These are phyloP conservation scores for Caenorhabditis plicata DNA, from an alignment of 2,888 invertebrate species.

Conservation along the genomic window DNA sequence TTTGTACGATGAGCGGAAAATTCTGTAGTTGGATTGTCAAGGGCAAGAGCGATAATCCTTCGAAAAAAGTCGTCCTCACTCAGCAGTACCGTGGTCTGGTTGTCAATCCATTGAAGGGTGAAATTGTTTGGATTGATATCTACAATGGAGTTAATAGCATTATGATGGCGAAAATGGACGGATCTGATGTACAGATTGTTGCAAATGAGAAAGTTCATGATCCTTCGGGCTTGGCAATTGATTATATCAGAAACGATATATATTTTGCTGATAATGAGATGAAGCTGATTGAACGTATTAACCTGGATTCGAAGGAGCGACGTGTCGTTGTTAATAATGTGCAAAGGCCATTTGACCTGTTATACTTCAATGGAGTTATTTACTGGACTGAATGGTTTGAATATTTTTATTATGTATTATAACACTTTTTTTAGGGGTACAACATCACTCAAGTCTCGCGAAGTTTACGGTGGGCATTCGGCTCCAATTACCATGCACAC, in stretches of 20 bases:
- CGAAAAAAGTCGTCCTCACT: too few species aligned
- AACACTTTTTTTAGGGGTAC: constrained; percentile 28
- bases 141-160: constrained; percentile 77
- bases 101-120: constrained; percentile 31
- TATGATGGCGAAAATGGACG: constrained; percentile 92
- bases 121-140: constrained; percentile 40
- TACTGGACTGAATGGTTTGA: constrained; percentile 43
- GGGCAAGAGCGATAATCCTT: too few species aligned
- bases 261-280: constrained; percentile 44
- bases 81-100: constrained; percentile 27
- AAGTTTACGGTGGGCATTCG: constrained; percentile 39
- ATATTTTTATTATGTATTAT: background rate
- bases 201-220: constrained; percentile 40
- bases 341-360: constrained; percentile 3
- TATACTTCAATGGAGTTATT: constrained; percentile 34
- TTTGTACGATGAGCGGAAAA: constrained; percentile 32
- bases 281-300: constrained; percentile 45
- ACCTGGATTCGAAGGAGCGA: constrained; percentile 33
- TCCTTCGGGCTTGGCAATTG: constrained; percentile 44
- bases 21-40: constrained; percentile 34
- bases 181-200: constrained; percentile 73
- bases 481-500: constrained; percentile 33
- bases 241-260: constrained; percentile 40
- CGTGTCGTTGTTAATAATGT: constrained; percentile 31
- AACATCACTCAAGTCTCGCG: constrained; percentile 36